Percentiles rank a stretch among this genome's conserved stretches.
These are phyloP conservation scores for Chaetodon trifascialis DNA, from an alignment of 2,113 vertebrate species.

Conservation along the genomic window DNA sequence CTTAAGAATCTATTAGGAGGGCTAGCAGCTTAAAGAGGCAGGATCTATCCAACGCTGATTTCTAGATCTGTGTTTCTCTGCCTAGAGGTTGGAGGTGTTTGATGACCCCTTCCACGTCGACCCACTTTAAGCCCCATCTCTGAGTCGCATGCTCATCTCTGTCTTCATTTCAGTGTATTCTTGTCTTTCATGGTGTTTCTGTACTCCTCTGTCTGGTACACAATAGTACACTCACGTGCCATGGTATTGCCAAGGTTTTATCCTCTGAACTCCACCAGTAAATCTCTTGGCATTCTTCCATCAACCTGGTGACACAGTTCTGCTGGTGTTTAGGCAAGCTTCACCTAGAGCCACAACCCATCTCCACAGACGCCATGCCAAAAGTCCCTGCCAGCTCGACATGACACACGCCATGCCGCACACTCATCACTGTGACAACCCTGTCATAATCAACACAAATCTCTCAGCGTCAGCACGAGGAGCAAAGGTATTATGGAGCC, in stretches of 20 bases:
- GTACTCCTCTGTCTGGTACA: constrained; percentile 17
- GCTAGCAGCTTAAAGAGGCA: constrained; percentile 86
- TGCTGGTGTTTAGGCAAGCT: constrained; percentile 51
- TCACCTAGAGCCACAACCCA: constrained; percentile 50
- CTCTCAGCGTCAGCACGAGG: constrained; percentile 84
- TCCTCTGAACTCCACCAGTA: constrained; percentile 59
- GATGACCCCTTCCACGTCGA: constrained; percentile 46
- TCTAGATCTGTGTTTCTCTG: constrained; percentile 64
- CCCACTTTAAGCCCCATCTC: constrained; percentile 33
- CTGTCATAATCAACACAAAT: constrained; percentile 83
- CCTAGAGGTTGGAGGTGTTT: constrained; percentile 61
- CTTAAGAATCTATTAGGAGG: constrained; percentile 89
- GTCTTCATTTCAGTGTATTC: neutral
- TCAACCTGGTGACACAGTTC: constrained; percentile 73
- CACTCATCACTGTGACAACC: constrained; percentile 79
- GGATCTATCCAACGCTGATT: constrained; percentile 82
- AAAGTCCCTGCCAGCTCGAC: constrained; percentile 71
- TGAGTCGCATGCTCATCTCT: neutral
- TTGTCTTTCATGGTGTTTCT: neutral
- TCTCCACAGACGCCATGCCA: constrained; percentile 63
- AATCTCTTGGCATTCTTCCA: constrained; percentile 76
- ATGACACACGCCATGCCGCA: constrained; percentile 73
- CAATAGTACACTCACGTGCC: constrained; percentile 30
- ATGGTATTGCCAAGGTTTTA: constrained; percentile 49
- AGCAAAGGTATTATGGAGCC: constrained; percentile 61